These are phyloP conservation scores for Mythimna vitellina DNA, from an alignment of 2,888 invertebrate species.

Conservation along the genomic window DNA sequence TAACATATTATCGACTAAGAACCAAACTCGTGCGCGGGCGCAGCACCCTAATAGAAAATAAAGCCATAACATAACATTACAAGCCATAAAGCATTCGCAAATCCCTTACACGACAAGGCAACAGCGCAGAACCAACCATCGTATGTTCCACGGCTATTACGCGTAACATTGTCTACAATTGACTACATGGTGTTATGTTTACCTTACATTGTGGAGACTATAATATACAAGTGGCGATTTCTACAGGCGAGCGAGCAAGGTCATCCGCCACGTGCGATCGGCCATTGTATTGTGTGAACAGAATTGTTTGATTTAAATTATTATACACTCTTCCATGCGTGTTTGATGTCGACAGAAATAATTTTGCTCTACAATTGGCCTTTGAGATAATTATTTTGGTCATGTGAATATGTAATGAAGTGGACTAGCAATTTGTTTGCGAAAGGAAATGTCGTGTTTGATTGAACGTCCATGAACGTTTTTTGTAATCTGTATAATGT, in stretches of 20 bases:
- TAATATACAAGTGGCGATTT: constrained; percentile 69
- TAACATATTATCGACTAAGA: not conserved
- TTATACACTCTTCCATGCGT: constrained; percentile 53
- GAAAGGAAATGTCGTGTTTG: constrained; percentile 46
- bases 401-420: constrained; percentile 51
- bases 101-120: constrained; percentile 55
- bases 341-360: constrained; percentile 50
- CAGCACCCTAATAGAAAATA: constrained; percentile 54
- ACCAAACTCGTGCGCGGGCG: constrained; percentile 30
- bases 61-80: constrained; percentile 50
- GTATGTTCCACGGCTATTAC: constrained; percentile 73
- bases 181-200: constrained; percentile 72
- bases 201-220: constrained; percentile 70
- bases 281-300: constrained; percentile 71
- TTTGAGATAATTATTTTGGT: constrained; percentile 59
- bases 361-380: constrained; percentile 54
- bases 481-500: constrained; percentile 29
- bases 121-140: constrained; percentile 66
- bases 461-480: constrained; percentile 47
- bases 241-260: constrained; percentile 76
- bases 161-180: constrained; percentile 75
- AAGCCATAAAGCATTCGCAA: constrained; percentile 54
- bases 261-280: constrained; percentile 80
- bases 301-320: constrained; percentile 65
- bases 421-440: constrained; percentile 37